Evolutionary conservation across 2,888 invertebrate genomes (phyloP).

Genomic region (Oeneis ivallda): DNA sequence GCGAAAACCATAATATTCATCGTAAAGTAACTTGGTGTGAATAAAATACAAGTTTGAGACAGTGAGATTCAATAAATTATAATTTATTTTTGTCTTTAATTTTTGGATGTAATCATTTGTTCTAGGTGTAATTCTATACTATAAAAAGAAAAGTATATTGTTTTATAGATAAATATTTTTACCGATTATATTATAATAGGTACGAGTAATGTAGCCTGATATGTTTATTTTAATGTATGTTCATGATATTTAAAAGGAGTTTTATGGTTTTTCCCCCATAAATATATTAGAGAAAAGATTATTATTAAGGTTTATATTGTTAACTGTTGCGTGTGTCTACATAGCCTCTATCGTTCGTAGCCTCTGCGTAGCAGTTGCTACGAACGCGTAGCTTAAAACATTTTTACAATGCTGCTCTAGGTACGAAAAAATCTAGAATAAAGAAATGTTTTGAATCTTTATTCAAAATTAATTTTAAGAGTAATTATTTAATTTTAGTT

Average conservation of each 20-base stretch:
- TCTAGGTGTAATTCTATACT: neutral
- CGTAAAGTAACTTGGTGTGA: constrained; percentile 7
- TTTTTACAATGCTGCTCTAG: neutral
- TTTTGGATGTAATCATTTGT: neutral
- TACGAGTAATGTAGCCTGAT: no score
- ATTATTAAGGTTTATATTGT: neutral
- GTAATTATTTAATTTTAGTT: neutral
- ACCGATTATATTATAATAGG: no score
- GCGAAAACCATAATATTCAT: constrained; percentile 4
- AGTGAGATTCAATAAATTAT: neutral
- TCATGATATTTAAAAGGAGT: no score
- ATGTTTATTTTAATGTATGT: no score
- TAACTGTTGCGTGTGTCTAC: neutral
- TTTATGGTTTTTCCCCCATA: no score
- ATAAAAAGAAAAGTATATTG: neutral
- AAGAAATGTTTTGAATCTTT: no score
- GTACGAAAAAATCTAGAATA: no score
- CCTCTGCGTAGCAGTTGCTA: constrained; percentile 8
- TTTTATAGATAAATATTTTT: neutral
- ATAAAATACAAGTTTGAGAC: neutral
- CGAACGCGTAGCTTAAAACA: neutral
- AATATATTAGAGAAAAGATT: neutral
- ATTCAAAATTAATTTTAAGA: no score
- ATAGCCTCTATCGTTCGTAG: neutral
- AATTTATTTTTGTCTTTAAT: neutral